A percentile compares a stretch with the other conserved stretches of the same genome.
These are phyloP conservation scores for Eidolon helvum DNA, from an alignment of 2,113 vertebrate genomes.

Conservation along the genomic window DNA sequence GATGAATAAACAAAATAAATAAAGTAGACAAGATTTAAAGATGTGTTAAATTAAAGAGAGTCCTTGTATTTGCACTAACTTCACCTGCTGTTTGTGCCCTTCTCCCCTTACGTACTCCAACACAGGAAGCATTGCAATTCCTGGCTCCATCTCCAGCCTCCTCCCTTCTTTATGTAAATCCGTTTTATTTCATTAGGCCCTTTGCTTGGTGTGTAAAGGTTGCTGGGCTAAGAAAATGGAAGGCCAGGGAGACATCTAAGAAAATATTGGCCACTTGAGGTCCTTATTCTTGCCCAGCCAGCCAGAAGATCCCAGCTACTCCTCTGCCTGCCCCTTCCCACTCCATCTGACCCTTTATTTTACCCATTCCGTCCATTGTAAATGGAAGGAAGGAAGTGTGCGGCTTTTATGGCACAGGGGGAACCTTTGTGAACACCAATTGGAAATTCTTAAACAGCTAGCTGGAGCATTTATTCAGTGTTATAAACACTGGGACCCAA, in stretches of 20 bases:
- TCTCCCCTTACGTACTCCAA: accelerated
- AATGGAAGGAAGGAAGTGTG: not conserved
- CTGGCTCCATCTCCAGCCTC: not conserved
- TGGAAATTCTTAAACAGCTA: not conserved
- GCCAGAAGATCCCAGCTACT: not conserved
- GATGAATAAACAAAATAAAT: not conserved
- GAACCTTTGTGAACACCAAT: not conserved
- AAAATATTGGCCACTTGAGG: not conserved
- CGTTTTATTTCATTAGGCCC: not conserved
- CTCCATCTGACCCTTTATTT: not conserved
- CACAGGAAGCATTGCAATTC: not conserved
- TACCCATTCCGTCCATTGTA: not conserved
- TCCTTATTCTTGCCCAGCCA: not conserved
- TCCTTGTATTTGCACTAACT: not conserved
- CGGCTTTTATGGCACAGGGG: not conserved
- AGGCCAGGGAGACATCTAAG: not conserved
- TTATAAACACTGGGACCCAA: not conserved
- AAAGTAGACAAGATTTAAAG: not conserved
- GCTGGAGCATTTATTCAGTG: not conserved
- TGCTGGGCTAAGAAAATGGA: not conserved
- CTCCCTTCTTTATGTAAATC: not conserved
- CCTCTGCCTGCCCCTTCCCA: not conserved
- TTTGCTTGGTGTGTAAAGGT: not conserved
- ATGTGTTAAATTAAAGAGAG: not conserved
- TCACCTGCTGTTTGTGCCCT: not conserved